Evolutionary conservation across 2,888 invertebrate genomes (phyloP).

Genomic region (Drosophila bunnanda): DNA sequence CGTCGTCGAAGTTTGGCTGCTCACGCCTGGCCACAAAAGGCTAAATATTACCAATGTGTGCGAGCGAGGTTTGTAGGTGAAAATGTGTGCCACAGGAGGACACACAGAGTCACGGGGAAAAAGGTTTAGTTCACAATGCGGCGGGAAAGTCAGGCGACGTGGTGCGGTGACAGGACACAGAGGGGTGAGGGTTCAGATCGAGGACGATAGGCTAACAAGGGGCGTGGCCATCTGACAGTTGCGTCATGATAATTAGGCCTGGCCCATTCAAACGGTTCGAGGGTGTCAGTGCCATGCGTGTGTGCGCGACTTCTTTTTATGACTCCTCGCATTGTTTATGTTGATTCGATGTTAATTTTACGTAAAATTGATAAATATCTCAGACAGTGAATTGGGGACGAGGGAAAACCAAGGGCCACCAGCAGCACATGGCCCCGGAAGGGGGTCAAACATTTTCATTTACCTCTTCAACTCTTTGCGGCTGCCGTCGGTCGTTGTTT

Average conservation of each 20-base stretch:
- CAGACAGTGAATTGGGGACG: slow-evolving; percentile 8
- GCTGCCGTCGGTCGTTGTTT: slow-evolving; percentile 26
- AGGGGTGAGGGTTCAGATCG: slow-evolving; percentile 33
- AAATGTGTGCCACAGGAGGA: slow-evolving; percentile 57
- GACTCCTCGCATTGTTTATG: slow-evolving; percentile 72
- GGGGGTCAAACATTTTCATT: slow-evolving; percentile 58
- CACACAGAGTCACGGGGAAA: slow-evolving; percentile 29
- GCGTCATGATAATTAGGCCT: slow-evolving; percentile 77
- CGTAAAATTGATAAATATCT: slow-evolving; percentile 79
- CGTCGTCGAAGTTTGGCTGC: slow-evolving; percentile 68
- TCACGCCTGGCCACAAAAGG: slow-evolving; percentile 75
- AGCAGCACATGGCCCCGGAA: slow-evolving; percentile 7
- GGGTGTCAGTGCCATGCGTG: slow-evolving; percentile 70
- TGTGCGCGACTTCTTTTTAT: slow-evolving; percentile 66
- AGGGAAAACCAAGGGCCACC: slow-evolving; percentile 16
- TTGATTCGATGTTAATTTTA: slow-evolving; percentile 78
- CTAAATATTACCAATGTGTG: slow-evolving; percentile 53
- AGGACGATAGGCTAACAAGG: slow-evolving; percentile 31
- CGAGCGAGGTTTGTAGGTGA: slow-evolving; percentile 55
- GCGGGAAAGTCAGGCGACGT: slow-evolving; percentile 71
- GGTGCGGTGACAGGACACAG: slow-evolving; percentile 38
- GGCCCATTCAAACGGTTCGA: slow-evolving; percentile 25
- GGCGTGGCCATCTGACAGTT: slow-evolving; percentile 76
- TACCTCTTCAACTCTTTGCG: slow-evolving; percentile 54
- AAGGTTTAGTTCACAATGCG: slow-evolving; percentile 37